A percentile compares a stretch with the other conserved stretches of the same genome.
These are phyloP conservation scores for Perognathus longimembris DNA, from an alignment of 2,113 vertebrate genomes.

Conservation along the genomic window DNA sequence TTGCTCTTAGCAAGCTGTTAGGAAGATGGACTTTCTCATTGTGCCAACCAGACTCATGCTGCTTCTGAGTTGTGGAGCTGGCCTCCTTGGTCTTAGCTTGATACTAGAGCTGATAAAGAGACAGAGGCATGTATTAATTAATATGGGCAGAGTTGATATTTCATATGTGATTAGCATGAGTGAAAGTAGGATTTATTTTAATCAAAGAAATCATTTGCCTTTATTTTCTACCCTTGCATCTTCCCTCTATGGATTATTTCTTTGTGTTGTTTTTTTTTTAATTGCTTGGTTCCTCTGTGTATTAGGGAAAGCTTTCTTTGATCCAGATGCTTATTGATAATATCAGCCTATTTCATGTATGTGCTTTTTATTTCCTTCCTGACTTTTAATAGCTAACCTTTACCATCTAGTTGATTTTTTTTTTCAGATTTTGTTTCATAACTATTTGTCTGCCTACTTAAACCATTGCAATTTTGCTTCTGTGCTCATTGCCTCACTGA, in stretches of 20 bases:
- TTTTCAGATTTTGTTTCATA: slow-evolving; percentile 48
- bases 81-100: slow-evolving; percentile 3
- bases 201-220: slow-evolving; percentile 22
- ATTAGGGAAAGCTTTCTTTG: slow-evolving; percentile 24
- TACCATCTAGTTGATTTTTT: slow-evolving; percentile 19
- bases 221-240: slow-evolving; percentile 8
- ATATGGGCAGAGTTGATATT: slow-evolving; percentile 34
- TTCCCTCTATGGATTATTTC: background rate
- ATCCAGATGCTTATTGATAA: slow-evolving; percentile 30
- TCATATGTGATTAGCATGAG: background rate
- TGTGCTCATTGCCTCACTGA: background rate
- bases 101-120: background rate
- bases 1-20: background rate
- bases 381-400: slow-evolving; percentile 35
- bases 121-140: background rate
- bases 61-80: background rate
- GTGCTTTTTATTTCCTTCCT: background rate
- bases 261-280: slow-evolving; percentile 44
- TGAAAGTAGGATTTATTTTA: slow-evolving; percentile 38
- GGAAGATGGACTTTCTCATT: background rate
- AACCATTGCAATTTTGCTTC: slow-evolving; percentile 34
- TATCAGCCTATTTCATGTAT: background rate
- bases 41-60: background rate
- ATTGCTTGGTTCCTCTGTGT: background rate
- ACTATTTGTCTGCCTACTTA: background rate